These are phyloP conservation scores for Hapalemur alaotrensis DNA, from an alignment of 2,797 vertebrate species.

Conservation along the genomic window DNA sequence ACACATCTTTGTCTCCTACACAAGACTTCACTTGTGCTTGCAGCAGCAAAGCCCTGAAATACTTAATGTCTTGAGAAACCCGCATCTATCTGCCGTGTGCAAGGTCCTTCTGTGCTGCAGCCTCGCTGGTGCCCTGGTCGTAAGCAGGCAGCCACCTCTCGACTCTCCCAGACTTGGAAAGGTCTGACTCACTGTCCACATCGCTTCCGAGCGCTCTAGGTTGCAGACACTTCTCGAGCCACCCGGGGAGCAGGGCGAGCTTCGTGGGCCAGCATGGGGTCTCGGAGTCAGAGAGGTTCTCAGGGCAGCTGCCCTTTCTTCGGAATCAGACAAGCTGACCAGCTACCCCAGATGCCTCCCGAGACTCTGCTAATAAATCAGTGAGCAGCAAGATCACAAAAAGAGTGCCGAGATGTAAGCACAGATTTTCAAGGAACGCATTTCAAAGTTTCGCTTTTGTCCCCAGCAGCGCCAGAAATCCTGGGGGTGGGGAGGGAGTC, in stretches of 20 bases:
- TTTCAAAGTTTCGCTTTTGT: slow-evolving; percentile 55
- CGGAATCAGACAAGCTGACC: not conserved
- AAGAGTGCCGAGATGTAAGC: not conserved
- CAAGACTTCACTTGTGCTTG: slow-evolving; percentile 66
- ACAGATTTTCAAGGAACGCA: slow-evolving; percentile 17
- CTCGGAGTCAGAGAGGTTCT: slow-evolving; percentile 48
- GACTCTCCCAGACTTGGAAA: not conserved
- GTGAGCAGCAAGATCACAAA: not conserved
- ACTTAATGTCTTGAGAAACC: slow-evolving; percentile 37
- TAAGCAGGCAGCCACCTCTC: not conserved
- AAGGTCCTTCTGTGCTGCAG: not conserved
- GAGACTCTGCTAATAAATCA: slow-evolving; percentile 52
- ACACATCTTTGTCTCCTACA: slow-evolving; percentile 63
- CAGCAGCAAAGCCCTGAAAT: slow-evolving; percentile 49
- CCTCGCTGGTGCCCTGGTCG: not conserved
- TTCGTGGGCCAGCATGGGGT: slow-evolving; percentile 47
- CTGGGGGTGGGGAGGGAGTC: not conserved
- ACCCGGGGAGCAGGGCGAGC: not conserved
- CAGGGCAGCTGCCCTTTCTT: slow-evolving; percentile 1
- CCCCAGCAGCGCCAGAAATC: slow-evolving; percentile 16
- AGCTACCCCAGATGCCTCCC: slow-evolving; percentile 11
- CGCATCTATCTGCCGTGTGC: slow-evolving; percentile 3
- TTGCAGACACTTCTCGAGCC: not conserved
- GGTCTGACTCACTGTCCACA: not conserved
- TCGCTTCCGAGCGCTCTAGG: not conserved